Evolutionary conservation across 1,140 invertebrate species (phyloP), one percentile per base, ranked within the genome.

Genomic region (Brachionus manjavacas): DNA sequence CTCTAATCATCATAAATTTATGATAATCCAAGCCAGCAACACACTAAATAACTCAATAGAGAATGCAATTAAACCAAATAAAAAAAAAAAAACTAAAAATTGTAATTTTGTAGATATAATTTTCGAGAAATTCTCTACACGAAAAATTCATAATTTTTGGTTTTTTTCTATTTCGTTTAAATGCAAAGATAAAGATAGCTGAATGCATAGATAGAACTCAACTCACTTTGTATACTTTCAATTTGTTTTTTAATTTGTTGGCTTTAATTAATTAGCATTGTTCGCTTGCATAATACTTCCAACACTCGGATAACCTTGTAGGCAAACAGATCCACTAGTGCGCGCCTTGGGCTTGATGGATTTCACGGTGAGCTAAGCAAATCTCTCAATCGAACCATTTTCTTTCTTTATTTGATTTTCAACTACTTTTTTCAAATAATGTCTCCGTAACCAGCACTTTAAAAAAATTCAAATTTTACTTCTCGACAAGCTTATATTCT

Each of bases 1-100:
- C 35, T 39, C n/a, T 20, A 41, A 74, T 74, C 39, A 74, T 74
- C 39, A 74, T 74, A 39, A 74, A 49, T 76, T 76, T 76, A 76
- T 76, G 72, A 76, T 76, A 76, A 76, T 76, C 72, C 72, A 76
- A 74, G 52, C 52, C 52, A 55, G 52, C 16, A 55, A 55, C 52
- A 55, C 52, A 55, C 52, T 55, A 55, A 55, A 55, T 55, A 55
- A 55, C 52, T 55, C 52, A 23, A 55, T 55, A 55, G 23, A 55
- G 52, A 55, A 55, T 55, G 52, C 52, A 55, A 55, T 55, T 68
- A 31, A 68, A 31, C 64, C 64, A 28, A 60, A 68, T 31, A 68
- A n/a, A 68, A 68, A 28, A 68, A 68, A 68, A 60, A 20, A 60
- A 20, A 60, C 20, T 60, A 60, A 60, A 60, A 60, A 60, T 60